Evolutionary conservation across 1,140 invertebrate species (phyloP).

Genomic region (Halyomorpha halys): DNA sequence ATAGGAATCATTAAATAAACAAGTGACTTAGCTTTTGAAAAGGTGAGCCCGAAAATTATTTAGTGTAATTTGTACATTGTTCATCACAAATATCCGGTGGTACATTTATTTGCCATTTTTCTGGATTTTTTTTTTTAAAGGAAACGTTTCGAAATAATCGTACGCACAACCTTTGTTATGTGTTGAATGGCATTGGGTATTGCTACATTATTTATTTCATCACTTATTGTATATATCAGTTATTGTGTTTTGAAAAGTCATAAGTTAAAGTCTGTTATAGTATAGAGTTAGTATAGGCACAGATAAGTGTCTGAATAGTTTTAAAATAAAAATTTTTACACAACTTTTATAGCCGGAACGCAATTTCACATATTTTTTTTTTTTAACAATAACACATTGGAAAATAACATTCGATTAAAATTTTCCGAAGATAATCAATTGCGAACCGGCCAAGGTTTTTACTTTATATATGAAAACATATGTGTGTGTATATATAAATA

Average conservation of each 20-base stretch:
- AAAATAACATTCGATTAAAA: neutral
- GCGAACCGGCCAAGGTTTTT: slow-evolving; percentile 4
- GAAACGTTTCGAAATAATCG: neutral
- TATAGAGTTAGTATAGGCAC: slow-evolving; percentile 1
- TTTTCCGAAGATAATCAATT: neutral
- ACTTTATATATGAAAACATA: slow-evolving; percentile 18
- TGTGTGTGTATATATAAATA: slow-evolving; percentile 21
- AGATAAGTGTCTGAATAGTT: slow-evolving; percentile 10
- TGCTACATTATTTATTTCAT: slow-evolving; percentile 10
- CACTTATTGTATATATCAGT: slow-evolving; percentile 4
- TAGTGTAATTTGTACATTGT: neutral
- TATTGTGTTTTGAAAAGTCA: slow-evolving; percentile 20
- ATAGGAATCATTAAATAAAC: slow-evolving; percentile 18
- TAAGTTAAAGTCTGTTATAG: slow-evolving; percentile 24
- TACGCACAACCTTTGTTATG: neutral
- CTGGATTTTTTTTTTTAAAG: neutral
- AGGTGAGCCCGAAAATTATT: slow-evolving; percentile 10
- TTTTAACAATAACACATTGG: neutral
- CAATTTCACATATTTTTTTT: slow-evolving; percentile 11
- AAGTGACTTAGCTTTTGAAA: slow-evolving; percentile 13
- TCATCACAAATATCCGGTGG: neutral
- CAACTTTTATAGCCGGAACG: slow-evolving; percentile 2
- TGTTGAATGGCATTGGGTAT: neutral
- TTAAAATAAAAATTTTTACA: slow-evolving; percentile 12
- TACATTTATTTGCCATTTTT: neutral